These are phyloP conservation scores for Neocrepidodera transversa DNA, from an alignment of 2,888 invertebrate species.

Conservation along the genomic window DNA sequence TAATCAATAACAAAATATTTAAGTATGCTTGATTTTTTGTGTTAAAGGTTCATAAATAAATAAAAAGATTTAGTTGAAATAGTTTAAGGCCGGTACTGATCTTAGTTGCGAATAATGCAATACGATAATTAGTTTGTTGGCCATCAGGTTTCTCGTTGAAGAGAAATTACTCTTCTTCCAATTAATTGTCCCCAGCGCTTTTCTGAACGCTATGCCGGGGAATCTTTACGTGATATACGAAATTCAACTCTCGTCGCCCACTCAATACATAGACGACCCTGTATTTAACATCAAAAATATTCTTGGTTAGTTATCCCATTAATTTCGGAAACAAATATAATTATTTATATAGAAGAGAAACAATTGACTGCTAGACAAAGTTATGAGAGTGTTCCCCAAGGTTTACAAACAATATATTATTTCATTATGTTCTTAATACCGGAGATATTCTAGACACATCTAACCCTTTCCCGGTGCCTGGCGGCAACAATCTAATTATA, in stretches of 20 bases:
- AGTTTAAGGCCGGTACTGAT: constrained; percentile 8
- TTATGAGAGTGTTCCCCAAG: constrained; percentile 45
- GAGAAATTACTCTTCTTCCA: constrained; percentile 42
- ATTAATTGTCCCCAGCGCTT: constrained; percentile 37
- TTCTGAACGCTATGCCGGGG: constrained; percentile 17
- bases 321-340: too few relatives aligned
- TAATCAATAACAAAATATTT: too few relatives aligned
- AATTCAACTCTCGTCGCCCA: too few relatives aligned
- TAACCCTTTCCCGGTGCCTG: constrained; percentile 52
- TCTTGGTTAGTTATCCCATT: too few relatives aligned
- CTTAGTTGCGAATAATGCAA: constrained; percentile 33
- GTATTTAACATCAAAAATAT: too few relatives aligned
- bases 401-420: constrained; percentile 55
- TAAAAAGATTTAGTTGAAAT: too few relatives aligned
- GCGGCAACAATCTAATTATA: constrained; percentile 61
- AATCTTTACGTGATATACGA: constrained; percentile 34
- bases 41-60: too few relatives aligned
- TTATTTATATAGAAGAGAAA: constrained; percentile 2
- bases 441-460: constrained; percentile 57
- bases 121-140: constrained; percentile 47
- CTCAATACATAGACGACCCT: too few relatives aligned
- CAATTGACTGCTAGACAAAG: constrained; percentile 5
- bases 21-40: too few relatives aligned
- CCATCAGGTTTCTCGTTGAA: constrained; percentile 42
- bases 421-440: constrained; percentile 56